Evolutionary conservation across 2,888 invertebrate genomes (phyloP).

Genomic region (Melinopterus prodromus): DNA sequence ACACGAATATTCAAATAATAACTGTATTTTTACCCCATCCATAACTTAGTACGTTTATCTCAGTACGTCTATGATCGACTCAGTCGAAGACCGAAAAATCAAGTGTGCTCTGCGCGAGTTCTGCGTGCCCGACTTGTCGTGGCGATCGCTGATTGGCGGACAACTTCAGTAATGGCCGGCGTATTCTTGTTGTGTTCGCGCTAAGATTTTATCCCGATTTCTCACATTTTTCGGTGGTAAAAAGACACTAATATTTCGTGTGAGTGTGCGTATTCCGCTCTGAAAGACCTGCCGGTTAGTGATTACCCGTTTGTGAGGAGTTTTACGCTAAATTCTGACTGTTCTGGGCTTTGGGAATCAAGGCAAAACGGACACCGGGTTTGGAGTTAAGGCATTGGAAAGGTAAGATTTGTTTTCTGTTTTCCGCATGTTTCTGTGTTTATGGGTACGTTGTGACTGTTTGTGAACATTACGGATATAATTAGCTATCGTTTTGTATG

Average conservation of each 20-base stretch:
- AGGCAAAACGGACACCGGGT: not conserved
- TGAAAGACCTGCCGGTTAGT: not conserved
- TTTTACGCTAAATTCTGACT: not conserved
- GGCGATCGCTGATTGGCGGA: not conserved
- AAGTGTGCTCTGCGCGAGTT: too few species aligned
- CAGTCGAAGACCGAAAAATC: too few species aligned
- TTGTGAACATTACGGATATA: too few species aligned
- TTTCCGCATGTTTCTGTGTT: too few species aligned
- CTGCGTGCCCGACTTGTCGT: not conserved
- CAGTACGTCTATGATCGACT: too few species aligned
- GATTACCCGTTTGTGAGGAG: not conserved
- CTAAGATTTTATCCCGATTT: not conserved
- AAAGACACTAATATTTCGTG: not conserved
- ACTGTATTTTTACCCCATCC: too few species aligned
- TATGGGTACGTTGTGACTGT: too few species aligned
- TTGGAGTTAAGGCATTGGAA: too few species aligned
- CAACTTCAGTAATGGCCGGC: not conserved
- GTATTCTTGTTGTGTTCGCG: not conserved
- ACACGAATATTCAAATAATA: too few species aligned
- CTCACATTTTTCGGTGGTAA: not conserved
- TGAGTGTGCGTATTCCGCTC: not conserved
- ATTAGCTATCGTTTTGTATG: too few species aligned
- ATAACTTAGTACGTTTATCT: too few species aligned
- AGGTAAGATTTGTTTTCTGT: too few species aligned
- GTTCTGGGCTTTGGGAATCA: not conserved